Percentiles rank a stretch among this genome's conserved stretches.
phyloP scores from a whole-genome alignment of 2,113 vertebrate species.

The Lates calcarifer region DNA sequence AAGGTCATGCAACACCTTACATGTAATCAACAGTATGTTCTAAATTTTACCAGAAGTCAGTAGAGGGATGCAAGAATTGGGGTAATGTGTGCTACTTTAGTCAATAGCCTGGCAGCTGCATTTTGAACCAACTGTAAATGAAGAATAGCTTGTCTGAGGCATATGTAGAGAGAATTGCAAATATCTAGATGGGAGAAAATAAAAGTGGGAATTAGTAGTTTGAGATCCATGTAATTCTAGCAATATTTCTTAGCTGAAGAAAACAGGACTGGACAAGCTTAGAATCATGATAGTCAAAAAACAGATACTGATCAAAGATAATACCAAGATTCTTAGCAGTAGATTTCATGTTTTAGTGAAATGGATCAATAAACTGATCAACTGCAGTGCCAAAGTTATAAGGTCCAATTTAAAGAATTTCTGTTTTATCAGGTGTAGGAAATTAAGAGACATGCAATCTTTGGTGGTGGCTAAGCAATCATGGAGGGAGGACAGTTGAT shows the following conservation, averaged over 20 bases:
- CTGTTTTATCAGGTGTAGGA: background rate
- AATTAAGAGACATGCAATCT: background rate
- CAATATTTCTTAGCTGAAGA: no score
- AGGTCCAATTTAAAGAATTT: background rate
- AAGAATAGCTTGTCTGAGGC: constrained; percentile 10
- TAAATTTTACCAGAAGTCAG: background rate
- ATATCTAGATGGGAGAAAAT: background rate
- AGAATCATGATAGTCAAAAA: no score
- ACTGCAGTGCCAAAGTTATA: background rate
- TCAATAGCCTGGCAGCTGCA: constrained; percentile 15
- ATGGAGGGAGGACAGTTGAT: background rate
- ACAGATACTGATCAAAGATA: no score
- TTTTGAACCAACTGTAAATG: constrained; percentile 5
- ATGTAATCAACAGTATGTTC: constrained; percentile 12
- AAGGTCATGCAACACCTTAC: background rate
- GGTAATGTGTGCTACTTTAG: background rate
- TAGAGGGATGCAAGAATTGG: background rate
- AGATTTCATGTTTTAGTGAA: no score
- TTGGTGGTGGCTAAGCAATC: background rate
- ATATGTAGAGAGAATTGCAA: background rate
- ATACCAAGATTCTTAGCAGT: no score
- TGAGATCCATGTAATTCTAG: background rate
- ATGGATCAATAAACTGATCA: no score
- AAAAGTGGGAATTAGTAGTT: no score
- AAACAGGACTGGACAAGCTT: no score